A percentile compares a stretch with the other conserved stretches of the same genome.
These are phyloP conservation scores for Cyaniris semiargus DNA, from an alignment of 2,888 invertebrate species.

Conservation along the genomic window DNA sequence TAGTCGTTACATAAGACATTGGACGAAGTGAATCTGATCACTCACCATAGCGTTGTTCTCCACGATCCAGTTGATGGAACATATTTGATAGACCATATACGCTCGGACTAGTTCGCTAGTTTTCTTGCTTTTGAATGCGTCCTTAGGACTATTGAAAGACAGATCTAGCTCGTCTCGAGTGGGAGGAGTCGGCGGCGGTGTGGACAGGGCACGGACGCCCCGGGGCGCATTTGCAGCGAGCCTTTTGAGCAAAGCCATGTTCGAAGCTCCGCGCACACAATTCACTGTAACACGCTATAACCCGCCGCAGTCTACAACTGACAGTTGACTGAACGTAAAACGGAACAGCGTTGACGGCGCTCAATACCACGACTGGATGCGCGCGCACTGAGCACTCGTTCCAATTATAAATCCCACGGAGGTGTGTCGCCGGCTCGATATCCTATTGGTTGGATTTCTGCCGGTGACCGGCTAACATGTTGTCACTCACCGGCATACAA, in stretches of 20 bases:
- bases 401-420: conserved; percentile 73
- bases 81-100: conserved; percentile 94
- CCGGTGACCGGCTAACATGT: conserved; percentile 49
- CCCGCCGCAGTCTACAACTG: conserved; percentile 61
- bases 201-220: conserved; percentile 59
- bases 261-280: conserved; percentile 38
- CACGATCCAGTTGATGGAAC: conserved; percentile 92
- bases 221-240: conserved; percentile 64
- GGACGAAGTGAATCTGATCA: conserved; percentile 52
- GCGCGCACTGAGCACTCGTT: conserved; percentile 73
- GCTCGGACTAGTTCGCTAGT: conserved; percentile 94
- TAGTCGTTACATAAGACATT: conserved; percentile 63
- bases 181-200: conserved; percentile 50
- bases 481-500: conserved; percentile 34
- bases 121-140: conserved; percentile 97
- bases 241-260: conserved; percentile 72
- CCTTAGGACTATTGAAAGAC: conserved; percentile 91
- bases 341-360: conserved; percentile 46
- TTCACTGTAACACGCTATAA: conserved; percentile 59
- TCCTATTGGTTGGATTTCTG: conserved; percentile 56
- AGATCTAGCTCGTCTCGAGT: conserved; percentile 88
- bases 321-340: conserved; percentile 49
- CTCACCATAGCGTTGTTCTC: conserved; percentile 96
- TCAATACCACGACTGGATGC: conserved; percentile 67
- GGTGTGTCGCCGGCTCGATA: conserved; percentile 65